Evolutionary conservation across 2,797 vertebrate species (phyloP), one percentile per base, ranked within the genome.

Genomic region (Manis crassicaudata): DNA sequence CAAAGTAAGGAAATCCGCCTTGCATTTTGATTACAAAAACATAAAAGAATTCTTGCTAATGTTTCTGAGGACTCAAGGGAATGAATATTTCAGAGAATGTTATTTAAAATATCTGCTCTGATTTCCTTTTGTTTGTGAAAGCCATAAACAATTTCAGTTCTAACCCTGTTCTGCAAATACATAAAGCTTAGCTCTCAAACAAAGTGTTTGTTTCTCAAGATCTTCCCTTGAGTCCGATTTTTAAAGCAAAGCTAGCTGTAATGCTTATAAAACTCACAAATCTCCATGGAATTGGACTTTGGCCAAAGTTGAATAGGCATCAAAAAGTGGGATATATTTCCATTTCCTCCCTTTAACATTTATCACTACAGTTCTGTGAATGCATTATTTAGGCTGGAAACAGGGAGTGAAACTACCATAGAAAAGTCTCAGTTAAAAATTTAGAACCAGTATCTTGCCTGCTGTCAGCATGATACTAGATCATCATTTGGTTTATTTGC

Each of bases 101-200:
- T 95, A 68, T 27, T 95, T 97, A 95, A 94, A 75, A 87, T 37
- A 32, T 77, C 75, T 62, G 29, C 65, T 97, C 88, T 90, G 67
- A n/a, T 81, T 97, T 43, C 77, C 96, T 97, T 97, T 97, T 84
- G 50, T 97, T 96, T 97, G 94, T 92, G 76, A 56, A 87, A 95
- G 94, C 95, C 93, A 97, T 90, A 97, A 96, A 97, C 96, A 98
- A 98, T 94, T 73, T 90, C 95, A 94, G 60, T 82, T 40, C 95
- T 94, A 96, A 96, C 93, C 73, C 63, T 97, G 93, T 95, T 97
- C 97, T 93, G 96, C 91, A 97, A 97, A 97, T 96, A 97, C 91
- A 96, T 96, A 98, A 97, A 98, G 94, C 65, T 94, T 63, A 72
- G 52, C 70, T 98, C 86, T 96, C 93, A 0, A 87, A 95, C 95